Evolutionary conservation across 2,888 invertebrate genomes (phyloP), one percentile per base, ranked within the genome.

Genomic region (Melinopterus prodromus): DNA sequence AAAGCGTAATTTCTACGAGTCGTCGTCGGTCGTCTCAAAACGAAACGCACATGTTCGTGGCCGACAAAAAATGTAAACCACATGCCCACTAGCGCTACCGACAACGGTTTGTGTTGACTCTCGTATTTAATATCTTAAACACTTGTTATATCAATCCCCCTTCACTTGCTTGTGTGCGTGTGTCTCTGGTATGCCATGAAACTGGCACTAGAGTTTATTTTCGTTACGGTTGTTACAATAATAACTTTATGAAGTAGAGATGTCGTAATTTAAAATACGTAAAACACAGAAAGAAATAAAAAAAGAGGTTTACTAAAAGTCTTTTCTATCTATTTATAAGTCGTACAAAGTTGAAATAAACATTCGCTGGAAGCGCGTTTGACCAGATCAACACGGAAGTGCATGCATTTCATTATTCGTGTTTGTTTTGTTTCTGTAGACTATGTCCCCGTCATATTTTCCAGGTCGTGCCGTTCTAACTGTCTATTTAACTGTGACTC

Each of bases 91-190:
- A 37, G 38, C 37, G 53, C 53, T 53, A 53, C 53, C 53, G 53
- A 53, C 53, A 53, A 53, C 53, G 9, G 53, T 53, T 53, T 53
- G 53, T 53, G 53, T 53, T 53, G 53, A 53, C 53, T 53, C 53
- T 53, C 53, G 53, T 53, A 53, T 53, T 77, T 77, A 77, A 77
- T 77, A 77, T 70, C 77, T 77, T 77, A 77, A 77, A 77, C 77
- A 77, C 77, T 77, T 77, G 77, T 77, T n/a, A 70, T 70, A 26
- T 77, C 15, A 35, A 16, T 16, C 70, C 9, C 9, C 26, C 15
- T 16, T 6, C 15, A 77, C 26, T 16, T 77, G 70, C 26, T 16
- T 77, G 70, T 15, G 9, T 35, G 35, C 35, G 71, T 71, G 35
- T 26, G 16, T 12, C 3, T 16, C 71, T 74, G 12, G 9, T 53